Evolutionary conservation across 2,888 invertebrate genomes (phyloP).

Genomic region (Halictus ligatus): DNA sequence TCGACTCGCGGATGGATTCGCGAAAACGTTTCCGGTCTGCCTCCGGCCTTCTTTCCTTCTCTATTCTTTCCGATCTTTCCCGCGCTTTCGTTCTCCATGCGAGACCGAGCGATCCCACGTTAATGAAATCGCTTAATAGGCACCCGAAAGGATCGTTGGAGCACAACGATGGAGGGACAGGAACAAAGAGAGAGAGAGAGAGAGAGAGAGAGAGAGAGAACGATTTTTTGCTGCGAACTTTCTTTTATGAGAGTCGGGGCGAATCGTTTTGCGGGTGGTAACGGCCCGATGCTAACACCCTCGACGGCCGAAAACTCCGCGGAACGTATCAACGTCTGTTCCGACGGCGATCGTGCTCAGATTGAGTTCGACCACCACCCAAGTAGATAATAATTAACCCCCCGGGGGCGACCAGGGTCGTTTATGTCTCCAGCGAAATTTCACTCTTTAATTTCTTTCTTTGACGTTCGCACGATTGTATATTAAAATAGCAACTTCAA

Average conservation of each 20-base stretch:
- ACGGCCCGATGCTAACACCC: slow-evolving; percentile 23
- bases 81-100: no score
- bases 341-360: slow-evolving; percentile 57
- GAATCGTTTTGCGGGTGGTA: slow-evolving; percentile 12
- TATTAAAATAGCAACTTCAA: no score
- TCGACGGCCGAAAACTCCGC: slow-evolving; percentile 36
- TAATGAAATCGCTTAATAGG: slow-evolving; percentile 16
- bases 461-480: no score
- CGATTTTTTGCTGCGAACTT: neutral
- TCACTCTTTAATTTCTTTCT: no score
- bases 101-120: no score
- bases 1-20: neutral
- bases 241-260: neutral
- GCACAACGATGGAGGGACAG: neutral
- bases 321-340: slow-evolving; percentile 60
- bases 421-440: no score
- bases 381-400: slow-evolving; percentile 75
- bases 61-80: neutral
- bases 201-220: neutral
- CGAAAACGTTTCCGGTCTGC: neutral
- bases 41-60: neutral
- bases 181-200: neutral
- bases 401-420: no score
- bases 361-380: slow-evolving; percentile 51
- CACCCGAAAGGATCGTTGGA: slow-evolving; percentile 3